Base-by-base conservation (phyloP, 2,888 invertebrate species). In the Xestia ashworthii region DNA sequence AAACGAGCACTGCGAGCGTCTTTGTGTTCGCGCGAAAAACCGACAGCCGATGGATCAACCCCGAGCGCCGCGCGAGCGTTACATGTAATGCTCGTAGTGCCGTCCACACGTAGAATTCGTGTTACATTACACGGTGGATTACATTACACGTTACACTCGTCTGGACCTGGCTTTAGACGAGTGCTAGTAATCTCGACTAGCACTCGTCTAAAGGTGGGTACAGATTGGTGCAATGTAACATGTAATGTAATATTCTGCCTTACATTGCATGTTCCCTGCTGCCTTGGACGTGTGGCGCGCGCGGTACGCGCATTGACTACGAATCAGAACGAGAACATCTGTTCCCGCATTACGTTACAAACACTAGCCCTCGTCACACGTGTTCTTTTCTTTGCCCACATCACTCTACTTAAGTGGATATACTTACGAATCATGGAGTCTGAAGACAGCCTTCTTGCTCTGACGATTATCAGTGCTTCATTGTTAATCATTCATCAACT, bases 1-100 rank as follows among this genome's bases (percentile, higher is more conserved):
- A 70, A 60, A 32, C 60, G 44, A 71, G 48, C 74, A 73, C 64
- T 71, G 71, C 73, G 79, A 79, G 79, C 76, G 72, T 38, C 69
- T 76, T 81, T 78, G 72, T 81, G 75, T 76, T 81, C 78, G 73
- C 78, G 73, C 78, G n/a, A 75, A 78, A 78, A 81, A 78, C 75
- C 75, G 72, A 78, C 75, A 81, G 75, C 81, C 78, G 76, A 81
- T 76, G 71, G 72, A 78, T 78, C 71, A 81, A 58, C 55, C 67
- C 55, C 72, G 73, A 76, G 74, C 72, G 72, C 72, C 68, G 79
- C 72, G 69, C 75, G 67, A 44, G 71, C 74, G 77, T 81, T 80
- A 77, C 80, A 80, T 77, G 77, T 77, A 80, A 77, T 74, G 74
- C 76, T 77, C 71, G 46, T 46, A 46, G 46, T 46, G 46, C 46